A percentile compares a stretch with the other conserved stretches of the same genome.
phyloP scores from a whole-genome alignment of 2,113 vertebrate species.

The Euleptes europaea region DNA sequence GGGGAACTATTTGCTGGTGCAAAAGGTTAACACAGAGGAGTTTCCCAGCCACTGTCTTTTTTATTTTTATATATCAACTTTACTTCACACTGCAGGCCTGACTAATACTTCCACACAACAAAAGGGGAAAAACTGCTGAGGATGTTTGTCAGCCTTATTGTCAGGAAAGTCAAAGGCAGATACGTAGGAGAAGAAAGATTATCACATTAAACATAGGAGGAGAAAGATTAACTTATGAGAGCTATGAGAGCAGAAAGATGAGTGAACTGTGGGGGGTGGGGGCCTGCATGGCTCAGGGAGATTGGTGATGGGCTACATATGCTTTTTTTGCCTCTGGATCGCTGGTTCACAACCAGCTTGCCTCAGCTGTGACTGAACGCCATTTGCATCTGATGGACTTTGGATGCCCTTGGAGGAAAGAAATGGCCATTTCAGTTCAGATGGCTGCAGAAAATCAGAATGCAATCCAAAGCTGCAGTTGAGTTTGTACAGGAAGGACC shows the following conservation, averaged over 20 bases:
- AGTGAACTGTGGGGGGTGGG: conserved; percentile 48
- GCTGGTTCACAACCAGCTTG: conserved; percentile 59
- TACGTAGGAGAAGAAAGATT: conserved; percentile 67
- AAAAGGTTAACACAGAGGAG: conserved; percentile 22
- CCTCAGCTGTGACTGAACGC: conserved; percentile 58
- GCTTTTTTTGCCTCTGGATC: conserved; percentile 55
- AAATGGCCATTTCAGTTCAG: conserved; percentile 53
- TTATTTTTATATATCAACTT: not conserved
- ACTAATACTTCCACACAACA: conserved; percentile 49
- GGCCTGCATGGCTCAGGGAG: conserved; percentile 42
- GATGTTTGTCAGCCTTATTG: conserved; percentile 60
- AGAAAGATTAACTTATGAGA: conserved; percentile 65
- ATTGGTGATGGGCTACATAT: conserved; percentile 54
- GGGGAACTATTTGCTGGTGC: not conserved
- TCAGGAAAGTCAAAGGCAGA: conserved; percentile 59
- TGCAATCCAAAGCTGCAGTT: not conserved
- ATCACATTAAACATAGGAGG: conserved; percentile 59
- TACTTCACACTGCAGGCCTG: conserved; percentile 45
- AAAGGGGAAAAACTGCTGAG: conserved; percentile 38
- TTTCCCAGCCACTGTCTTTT: not conserved
- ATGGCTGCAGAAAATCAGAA: not conserved
- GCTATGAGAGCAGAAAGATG: conserved; percentile 61
- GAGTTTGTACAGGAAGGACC: not conserved
- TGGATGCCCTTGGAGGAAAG: conserved; percentile 59
- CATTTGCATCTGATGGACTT: conserved; percentile 66